Conservation (phyloP, 2,797 vertebrate genomes). For the Anguilla pacifica region DNA sequence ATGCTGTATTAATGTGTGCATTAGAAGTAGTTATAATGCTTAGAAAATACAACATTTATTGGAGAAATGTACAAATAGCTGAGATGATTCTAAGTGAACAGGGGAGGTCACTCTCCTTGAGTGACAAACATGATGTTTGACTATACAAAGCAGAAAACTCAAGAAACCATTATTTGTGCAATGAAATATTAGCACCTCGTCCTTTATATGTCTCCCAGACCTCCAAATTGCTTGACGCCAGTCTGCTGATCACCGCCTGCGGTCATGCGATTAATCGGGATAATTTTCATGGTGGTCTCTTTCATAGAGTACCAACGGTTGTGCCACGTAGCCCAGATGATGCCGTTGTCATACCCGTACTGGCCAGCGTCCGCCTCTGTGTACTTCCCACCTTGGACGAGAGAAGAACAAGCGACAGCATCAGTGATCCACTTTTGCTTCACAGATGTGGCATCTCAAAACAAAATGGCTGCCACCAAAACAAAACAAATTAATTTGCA, state of each 20-base stretch:
- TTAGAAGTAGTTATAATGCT: background rate
- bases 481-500: background rate
- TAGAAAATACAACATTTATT: background rate
- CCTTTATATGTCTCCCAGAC: constrained; percentile 46
- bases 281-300: constrained; percentile 91
- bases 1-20: background rate
- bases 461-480: background rate
- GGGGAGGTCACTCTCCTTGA: background rate
- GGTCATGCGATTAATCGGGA: constrained; percentile 77
- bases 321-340: constrained; percentile 93
- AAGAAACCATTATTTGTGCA: background rate
- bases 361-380: constrained; percentile 72
- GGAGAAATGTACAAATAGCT: background rate
- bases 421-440: background rate
- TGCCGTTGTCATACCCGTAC: constrained; percentile 84
- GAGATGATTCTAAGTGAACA: background rate
- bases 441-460: background rate
- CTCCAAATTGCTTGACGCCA: constrained; percentile 69
- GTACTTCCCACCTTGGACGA: constrained; percentile 81
- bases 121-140: background rate
- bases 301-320: constrained; percentile 93
- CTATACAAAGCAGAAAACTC: background rate
- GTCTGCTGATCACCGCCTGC: constrained; percentile 71
- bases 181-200: background rate
- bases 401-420: constrained; percentile 15